Evolutionary conservation across 1,140 invertebrate genomes (phyloP).

Genomic region (Drosophila mauritiana): DNA sequence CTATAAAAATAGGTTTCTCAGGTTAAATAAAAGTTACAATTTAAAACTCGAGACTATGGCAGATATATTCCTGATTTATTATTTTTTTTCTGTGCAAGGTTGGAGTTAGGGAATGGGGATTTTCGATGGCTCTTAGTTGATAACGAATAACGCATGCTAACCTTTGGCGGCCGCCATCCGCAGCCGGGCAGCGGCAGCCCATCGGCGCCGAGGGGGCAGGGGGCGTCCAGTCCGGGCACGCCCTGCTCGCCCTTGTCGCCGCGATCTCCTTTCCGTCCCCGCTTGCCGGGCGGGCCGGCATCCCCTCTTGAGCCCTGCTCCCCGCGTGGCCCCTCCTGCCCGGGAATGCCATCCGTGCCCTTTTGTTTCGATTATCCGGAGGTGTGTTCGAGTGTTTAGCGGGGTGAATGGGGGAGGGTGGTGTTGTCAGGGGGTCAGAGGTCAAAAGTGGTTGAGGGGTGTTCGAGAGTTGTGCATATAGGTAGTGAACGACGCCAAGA

Average conservation of each 20-base stretch:
- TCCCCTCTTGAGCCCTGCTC: slow-evolving; percentile 95
- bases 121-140: slow-evolving; percentile 9
- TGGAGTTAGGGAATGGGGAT: not conserved
- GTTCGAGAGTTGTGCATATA: slow-evolving; percentile 41
- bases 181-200: slow-evolving; percentile 97
- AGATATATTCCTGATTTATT: too few relatives aligned
- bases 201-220: slow-evolving; percentile 97
- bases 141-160: slow-evolving; percentile 84
- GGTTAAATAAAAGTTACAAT: too few relatives aligned
- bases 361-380: slow-evolving; percentile 81
- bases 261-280: slow-evolving; percentile 95
- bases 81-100: slow-evolving; percentile 25
- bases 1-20: too few relatives aligned
- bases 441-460: slow-evolving; percentile 2
- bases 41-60: too few relatives aligned
- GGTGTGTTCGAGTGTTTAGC: slow-evolving; percentile 18
- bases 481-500: slow-evolving; percentile 60
- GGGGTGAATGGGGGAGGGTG: not conserved
- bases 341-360: slow-evolving; percentile 96
- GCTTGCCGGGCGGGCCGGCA: slow-evolving; percentile 93
- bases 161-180: slow-evolving; percentile 95
- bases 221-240: slow-evolving; percentile 97
- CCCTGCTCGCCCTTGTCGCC: slow-evolving; percentile 96
- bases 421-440: slow-evolving; percentile 23
- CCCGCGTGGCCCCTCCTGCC: slow-evolving; percentile 92